Conservation (phyloP, 2,797 vertebrate genomes). For the Trichosurus vulpecula region DNA sequence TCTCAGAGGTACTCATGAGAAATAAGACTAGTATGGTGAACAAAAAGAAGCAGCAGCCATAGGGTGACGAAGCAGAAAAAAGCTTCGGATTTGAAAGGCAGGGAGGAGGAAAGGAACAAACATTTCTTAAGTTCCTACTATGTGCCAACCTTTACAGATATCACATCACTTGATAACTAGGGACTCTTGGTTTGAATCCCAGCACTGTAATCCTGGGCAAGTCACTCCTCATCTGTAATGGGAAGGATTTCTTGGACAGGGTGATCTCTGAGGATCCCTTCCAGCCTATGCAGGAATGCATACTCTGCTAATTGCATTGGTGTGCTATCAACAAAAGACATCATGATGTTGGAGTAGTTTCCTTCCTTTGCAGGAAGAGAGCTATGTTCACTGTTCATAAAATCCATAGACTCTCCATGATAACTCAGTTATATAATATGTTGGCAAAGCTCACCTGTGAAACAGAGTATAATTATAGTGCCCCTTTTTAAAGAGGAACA, state of each 20-base stretch:
- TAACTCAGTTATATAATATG: neutral
- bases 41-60: neutral
- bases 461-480: neutral
- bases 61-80: neutral
- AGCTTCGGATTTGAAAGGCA: neutral
- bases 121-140: neutral
- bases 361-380: constrained; percentile 10
- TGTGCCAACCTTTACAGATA: neutral
- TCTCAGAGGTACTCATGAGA: neutral
- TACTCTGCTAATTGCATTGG: neutral
- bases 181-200: neutral
- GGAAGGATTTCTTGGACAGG: neutral
- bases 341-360: neutral
- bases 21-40: neutral
- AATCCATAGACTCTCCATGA: neutral
- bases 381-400: constrained; percentile 34
- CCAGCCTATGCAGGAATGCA: neutral
- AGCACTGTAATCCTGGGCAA: neutral
- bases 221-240: neutral
- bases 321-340: neutral
- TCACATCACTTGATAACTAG: neutral
- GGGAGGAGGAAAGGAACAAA: neutral
- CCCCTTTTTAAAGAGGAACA: neutral
- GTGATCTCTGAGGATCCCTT: neutral
- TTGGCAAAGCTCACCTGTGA: neutral